A percentile compares a stretch with the other conserved stretches of the same genome.
phyloP scores from a whole-genome alignment of 1,140 invertebrate species.

The Hyphantria cunea region DNA sequence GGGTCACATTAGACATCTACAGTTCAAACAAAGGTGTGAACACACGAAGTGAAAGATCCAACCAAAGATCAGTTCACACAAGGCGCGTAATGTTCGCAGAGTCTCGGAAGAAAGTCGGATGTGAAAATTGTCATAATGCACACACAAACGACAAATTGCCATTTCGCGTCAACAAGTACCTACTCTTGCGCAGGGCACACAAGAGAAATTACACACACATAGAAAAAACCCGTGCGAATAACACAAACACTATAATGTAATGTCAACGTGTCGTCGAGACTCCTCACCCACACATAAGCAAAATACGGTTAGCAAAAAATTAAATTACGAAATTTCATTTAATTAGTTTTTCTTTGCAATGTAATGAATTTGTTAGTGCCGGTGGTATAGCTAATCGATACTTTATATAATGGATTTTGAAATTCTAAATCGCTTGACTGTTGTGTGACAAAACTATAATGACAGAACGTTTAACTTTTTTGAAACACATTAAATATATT shows the following conservation, averaged over 20 bases:
- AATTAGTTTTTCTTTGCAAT: conserved; percentile 27
- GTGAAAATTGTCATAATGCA: conserved; percentile 71
- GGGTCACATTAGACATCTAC: conserved; percentile 50
- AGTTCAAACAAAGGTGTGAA: conserved; percentile 65
- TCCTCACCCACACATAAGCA: conserved; percentile 24
- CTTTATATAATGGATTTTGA: conserved; percentile 30
- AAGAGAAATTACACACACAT: conserved; percentile 53
- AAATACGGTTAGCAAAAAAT: conserved; percentile 38
- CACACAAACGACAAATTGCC: conserved; percentile 47
- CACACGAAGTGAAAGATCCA: conserved; percentile 54
- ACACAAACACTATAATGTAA: conserved; percentile 29
- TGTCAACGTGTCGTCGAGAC: conserved; percentile 31
- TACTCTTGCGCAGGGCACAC: conserved; percentile 46
- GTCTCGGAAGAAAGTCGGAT: conserved; percentile 73
- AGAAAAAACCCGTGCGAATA: conserved; percentile 32
- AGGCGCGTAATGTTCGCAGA: conserved; percentile 40
- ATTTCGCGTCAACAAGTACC: conserved; percentile 58
- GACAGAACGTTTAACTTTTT: conserved; percentile 8
- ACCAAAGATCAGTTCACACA: conserved; percentile 48
- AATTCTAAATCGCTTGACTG: conserved; percentile 12
- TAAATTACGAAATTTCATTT: conserved; percentile 11
- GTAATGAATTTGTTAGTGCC: conserved; percentile 20
- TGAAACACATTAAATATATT: neutral
- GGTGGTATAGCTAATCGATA: conserved; percentile 17
- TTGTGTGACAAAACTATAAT: conserved; percentile 15